phyloP scores from a whole-genome alignment of 2,888 invertebrate genomes.

The Aelia acuminata region DNA sequence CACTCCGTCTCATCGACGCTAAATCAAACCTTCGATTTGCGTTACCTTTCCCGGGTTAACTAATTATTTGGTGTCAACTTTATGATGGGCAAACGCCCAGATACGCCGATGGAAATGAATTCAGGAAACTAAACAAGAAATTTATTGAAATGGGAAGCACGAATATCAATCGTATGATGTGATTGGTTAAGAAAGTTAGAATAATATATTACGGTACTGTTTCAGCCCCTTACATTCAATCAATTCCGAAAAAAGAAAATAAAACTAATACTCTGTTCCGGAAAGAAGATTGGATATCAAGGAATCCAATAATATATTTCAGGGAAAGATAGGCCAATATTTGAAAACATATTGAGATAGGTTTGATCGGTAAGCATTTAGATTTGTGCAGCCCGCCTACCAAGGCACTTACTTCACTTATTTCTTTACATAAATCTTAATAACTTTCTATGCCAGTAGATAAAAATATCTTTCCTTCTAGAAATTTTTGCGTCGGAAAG shows the following conservation, averaged over 20 bases:
- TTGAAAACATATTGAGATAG: neutral
- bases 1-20: too few species aligned
- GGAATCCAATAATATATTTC: neutral
- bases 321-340: neutral
- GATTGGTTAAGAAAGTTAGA: too few species aligned
- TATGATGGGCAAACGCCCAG: too few species aligned
- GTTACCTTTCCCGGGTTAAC: too few species aligned
- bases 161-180: too few species aligned
- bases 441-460: neutral
- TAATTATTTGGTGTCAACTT: too few species aligned
- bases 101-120: too few species aligned
- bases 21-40: too few species aligned
- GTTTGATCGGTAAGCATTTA: neutral
- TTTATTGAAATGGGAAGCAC: too few species aligned
- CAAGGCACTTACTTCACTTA: neutral
- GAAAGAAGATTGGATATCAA: neutral
- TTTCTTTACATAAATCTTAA: neutral
- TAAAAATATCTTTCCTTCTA: neutral
- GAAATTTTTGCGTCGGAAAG: neutral
- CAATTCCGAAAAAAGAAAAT: neutral
- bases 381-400: neutral
- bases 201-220: too few species aligned
- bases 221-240: neutral
- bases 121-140: too few species aligned
- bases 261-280: neutral